Base-by-base conservation (phyloP, 2,797 vertebrate species). In the Pteronotus mesoamericanus region DNA sequence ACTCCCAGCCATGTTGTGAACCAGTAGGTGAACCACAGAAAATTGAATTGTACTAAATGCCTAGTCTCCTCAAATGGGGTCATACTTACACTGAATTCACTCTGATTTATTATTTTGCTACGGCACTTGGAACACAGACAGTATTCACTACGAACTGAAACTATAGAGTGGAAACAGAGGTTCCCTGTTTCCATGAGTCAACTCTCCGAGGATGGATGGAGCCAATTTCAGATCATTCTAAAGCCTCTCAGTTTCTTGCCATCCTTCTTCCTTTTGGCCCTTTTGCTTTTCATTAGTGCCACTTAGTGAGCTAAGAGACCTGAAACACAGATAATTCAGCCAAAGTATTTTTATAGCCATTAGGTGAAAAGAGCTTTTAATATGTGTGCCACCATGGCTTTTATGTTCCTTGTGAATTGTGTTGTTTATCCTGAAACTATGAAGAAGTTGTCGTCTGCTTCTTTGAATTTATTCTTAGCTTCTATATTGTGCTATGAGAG, bases 21-120 rank as follows among this genome's bases (percentile, higher is more conserved):
- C 59, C 26, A 94, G 83, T 69, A 91, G 96, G 74, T 86, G 57
- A 96, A 95, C 69, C 88, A 93, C 64, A 96, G 95, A 94, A 87
- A 95, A 96, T 71, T 10, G 88, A 86, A 96, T 93, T 93, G 82
- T 96, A 64, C 91, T 94, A 72, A 96, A 77, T 42, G 83, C 80
- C 94, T 68, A 64, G 88, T 91, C 74, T 94, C n/a, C 69, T 89
- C 22, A 3, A 91, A 91, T 61, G 87, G 39, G 91, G 90, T 91
- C 83, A 48, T 84, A 84, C 88, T 86, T 95, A 92, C 75, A 86
- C 74, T 97, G 97, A 95, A 91, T 96, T 79, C 37, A 6, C 57
- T 87, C 90, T 96, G 95, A 96, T 97, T 97, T 97, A 97, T 92
- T 96, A 90, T 93, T 96, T 97, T 95, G 95, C 86, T 91, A 57